Percentiles rank a stretch among this genome's conserved stretches.
Conservation (phyloP, 2,888 invertebrate genomes). For the Hesperia comma region DNA sequence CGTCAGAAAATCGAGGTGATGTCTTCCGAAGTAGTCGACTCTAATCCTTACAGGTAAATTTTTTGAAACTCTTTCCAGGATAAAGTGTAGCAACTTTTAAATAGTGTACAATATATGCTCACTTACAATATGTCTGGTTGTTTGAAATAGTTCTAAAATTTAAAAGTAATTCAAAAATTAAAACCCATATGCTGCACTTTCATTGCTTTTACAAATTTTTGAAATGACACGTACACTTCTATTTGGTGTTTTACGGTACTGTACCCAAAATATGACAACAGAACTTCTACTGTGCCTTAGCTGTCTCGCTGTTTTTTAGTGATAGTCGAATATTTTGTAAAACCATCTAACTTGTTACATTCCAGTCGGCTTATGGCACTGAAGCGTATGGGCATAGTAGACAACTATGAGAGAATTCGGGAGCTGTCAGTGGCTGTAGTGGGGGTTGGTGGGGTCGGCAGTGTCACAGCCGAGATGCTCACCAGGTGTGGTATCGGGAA, state of each 20-base stretch:
- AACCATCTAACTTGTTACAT: constrained; percentile 39
- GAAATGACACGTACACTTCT: neutral
- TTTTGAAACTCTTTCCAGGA: constrained; percentile 24
- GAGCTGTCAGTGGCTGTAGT: constrained; percentile 96
- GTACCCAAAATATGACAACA: no score
- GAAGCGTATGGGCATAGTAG: constrained; percentile 99
- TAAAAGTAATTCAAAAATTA: constrained; percentile 2
- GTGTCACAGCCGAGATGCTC: constrained; percentile 99
- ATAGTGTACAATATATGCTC: neutral
- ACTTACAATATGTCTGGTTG: neutral
- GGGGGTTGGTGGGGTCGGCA: constrained; percentile 99
- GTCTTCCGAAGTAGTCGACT: constrained; percentile 98
- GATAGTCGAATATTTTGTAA: neutral
- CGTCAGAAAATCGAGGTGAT: constrained; percentile 93
- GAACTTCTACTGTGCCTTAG: no score
- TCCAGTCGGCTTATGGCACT: constrained; percentile 98
- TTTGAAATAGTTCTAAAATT: neutral
- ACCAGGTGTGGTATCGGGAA: constrained; percentile 99
- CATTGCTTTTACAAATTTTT: constrained; percentile 11
- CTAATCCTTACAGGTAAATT: constrained; percentile 97
- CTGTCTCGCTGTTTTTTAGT: no score
- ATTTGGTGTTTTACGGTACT: neutral
- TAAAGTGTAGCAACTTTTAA: neutral
- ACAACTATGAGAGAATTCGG: constrained; percentile 97
- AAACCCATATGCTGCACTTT: constrained; percentile 19